phyloP scores from a whole-genome alignment of 1,140 invertebrate species.

The Penaeus vannamei region DNA sequence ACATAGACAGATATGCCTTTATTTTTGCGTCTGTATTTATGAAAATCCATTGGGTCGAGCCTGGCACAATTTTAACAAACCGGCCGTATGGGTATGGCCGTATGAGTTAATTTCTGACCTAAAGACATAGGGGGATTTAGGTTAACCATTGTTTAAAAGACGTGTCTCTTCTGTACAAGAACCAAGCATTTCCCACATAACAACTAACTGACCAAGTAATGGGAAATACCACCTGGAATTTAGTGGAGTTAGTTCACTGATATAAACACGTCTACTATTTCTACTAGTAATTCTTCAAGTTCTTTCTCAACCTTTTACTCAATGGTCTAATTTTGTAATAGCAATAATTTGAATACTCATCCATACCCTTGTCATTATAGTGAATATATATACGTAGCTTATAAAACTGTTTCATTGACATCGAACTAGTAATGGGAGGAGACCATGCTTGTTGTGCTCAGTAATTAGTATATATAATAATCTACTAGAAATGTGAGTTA shows the following conservation, averaged over 20 bases:
- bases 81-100: too few species aligned
- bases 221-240: background rate
- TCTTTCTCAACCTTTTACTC: background rate
- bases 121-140: background rate
- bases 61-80: too few species aligned
- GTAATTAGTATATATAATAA: background rate
- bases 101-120: background rate
- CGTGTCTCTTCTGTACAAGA: conserved; percentile 7
- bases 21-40: too few species aligned
- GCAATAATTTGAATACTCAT: background rate
- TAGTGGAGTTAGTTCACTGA: background rate
- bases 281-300: too few species aligned
- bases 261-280: background rate
- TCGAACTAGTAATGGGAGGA: background rate
- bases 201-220: conserved; percentile 3
- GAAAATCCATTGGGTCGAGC: too few species aligned
- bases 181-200: background rate
- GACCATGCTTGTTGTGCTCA: background rate
- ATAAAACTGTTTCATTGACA: background rate
- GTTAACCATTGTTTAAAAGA: background rate
- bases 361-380: background rate
- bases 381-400: background rate
- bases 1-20: too few species aligned
- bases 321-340: conserved; percentile 3
- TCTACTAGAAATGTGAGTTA: background rate